These are phyloP conservation scores for Centruroides vittatus DNA, from an alignment of 1,140 invertebrate species.

Conservation along the genomic window DNA sequence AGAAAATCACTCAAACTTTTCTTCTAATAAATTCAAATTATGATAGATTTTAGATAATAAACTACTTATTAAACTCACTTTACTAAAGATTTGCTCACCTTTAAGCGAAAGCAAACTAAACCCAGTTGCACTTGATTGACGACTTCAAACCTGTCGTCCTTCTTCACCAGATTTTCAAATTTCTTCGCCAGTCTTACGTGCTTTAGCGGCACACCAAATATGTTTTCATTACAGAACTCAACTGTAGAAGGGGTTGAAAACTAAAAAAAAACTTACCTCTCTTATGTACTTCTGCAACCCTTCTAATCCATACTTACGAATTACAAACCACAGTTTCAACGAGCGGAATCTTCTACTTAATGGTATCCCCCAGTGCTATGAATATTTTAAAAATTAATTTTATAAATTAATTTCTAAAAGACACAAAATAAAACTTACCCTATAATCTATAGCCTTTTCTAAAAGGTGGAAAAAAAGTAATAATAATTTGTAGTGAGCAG, in stretches of 20 bases:
- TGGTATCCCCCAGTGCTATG: conserved; percentile 95
- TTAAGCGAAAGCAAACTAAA: conserved; percentile 46
- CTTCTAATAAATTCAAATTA: too few species aligned
- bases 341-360: conserved; percentile 48
- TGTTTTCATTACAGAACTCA: background rate
- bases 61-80: too few species aligned
- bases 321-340: conserved; percentile 47
- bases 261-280: conserved; percentile 25
- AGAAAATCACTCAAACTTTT: too few species aligned
- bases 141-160: conserved; percentile 83
- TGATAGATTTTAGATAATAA: too few species aligned
- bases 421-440: conserved; percentile 28
- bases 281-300: conserved; percentile 42
- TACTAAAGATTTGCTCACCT: conserved; percentile 41
- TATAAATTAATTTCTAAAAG: too few species aligned
- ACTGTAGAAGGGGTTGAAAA: too few species aligned
- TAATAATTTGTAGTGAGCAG: background rate
- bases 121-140: conserved; percentile 70
- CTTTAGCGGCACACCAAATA: conserved; percentile 18
- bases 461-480: conserved; percentile 17
- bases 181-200: conserved; percentile 85
- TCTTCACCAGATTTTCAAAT: conserved; percentile 70
- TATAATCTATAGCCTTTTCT: conserved; percentile 90
- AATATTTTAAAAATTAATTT: too few species aligned
- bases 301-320: conserved; percentile 40